A percentile compares a stretch with the other conserved stretches of the same genome.
Conservation (phyloP, 2,113 vertebrate species). For the Ondatra zibethicus region DNA sequence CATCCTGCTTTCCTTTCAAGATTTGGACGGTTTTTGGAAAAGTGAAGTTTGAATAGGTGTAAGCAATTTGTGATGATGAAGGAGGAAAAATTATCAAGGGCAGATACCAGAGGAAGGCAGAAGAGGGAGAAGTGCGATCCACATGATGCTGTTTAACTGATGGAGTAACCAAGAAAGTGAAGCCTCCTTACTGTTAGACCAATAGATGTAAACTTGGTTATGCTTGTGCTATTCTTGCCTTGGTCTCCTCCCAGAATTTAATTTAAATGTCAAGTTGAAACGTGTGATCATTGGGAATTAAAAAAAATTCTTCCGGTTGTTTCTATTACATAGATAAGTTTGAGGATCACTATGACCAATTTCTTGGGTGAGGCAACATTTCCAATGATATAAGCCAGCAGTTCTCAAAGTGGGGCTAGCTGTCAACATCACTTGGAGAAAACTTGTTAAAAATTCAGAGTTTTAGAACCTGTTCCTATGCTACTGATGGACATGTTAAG, state of each 20-base stretch:
- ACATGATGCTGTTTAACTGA: not conserved
- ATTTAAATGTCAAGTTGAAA: slow-evolving; percentile 8
- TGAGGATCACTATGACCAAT: not conserved
- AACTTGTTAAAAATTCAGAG: not conserved
- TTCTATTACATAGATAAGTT: not conserved
- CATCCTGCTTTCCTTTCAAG: not conserved
- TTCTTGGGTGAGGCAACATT: slow-evolving; percentile 2
- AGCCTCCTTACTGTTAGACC: not conserved
- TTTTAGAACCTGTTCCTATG: not conserved
- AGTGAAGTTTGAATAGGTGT: not conserved
- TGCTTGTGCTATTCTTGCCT: not conserved
- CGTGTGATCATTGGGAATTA: not conserved
- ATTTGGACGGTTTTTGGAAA: slow-evolving; percentile 29
- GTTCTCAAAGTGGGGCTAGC: not conserved
- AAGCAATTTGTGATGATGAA: not conserved
- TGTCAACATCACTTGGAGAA: not conserved
- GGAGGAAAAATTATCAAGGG: not conserved
- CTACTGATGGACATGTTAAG: not conserved
- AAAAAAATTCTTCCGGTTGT: not conserved
- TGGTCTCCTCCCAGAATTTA: not conserved
- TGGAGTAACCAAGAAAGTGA: not conserved
- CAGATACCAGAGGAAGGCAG: not conserved
- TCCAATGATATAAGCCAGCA: not conserved
- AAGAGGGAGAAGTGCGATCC: not conserved
- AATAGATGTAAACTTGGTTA: not conserved